A percentile compares a stretch with the other conserved stretches of the same genome.
phyloP scores from a whole-genome alignment of 2,113 vertebrate species.

The Reinhardtius hippoglossoides region DNA sequence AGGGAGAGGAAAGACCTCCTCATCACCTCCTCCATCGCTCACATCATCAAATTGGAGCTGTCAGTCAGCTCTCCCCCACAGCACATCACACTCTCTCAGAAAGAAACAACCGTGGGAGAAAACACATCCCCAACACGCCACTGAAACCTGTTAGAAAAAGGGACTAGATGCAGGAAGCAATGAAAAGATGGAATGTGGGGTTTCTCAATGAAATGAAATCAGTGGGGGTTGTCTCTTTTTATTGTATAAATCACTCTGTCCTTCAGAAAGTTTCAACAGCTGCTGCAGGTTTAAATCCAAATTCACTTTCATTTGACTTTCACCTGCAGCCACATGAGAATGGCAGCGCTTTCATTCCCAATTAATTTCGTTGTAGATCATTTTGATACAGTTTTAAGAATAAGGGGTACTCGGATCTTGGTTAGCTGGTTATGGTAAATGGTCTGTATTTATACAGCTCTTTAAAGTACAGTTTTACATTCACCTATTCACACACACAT shows the following conservation, averaged over 20 bases:
- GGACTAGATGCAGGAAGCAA: background rate
- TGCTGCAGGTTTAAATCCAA: too few relatives aligned
- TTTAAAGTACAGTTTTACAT: too few relatives aligned
- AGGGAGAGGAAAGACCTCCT: constrained; percentile 40
- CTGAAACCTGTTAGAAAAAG: background rate
- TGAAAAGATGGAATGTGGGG: constrained; percentile 14
- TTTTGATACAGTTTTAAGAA: too few relatives aligned
- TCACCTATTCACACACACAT: too few relatives aligned
- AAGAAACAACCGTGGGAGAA: background rate
- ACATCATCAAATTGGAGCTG: constrained; percentile 63
- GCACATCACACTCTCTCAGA: constrained; percentile 27
- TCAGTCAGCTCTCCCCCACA: constrained; percentile 44
- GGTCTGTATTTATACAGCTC: too few relatives aligned
- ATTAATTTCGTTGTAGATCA: too few relatives aligned
- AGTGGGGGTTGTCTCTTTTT: constrained; percentile 15
- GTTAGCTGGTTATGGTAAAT: too few relatives aligned
- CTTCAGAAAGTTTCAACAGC: constrained; percentile 7
- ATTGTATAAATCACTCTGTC: constrained; percentile 35
- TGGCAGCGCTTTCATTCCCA: too few relatives aligned
- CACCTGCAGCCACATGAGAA: too few relatives aligned
- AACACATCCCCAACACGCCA: constrained; percentile 29
- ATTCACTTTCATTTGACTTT: too few relatives aligned
- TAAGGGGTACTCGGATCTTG: too few relatives aligned
- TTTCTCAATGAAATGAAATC: constrained; percentile 30
- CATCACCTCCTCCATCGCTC: constrained; percentile 50